Evolutionary conservation across 2,888 invertebrate species (phyloP), one percentile per base, ranked within the genome.

Genomic region (Blastobasis lacticolella): DNA sequence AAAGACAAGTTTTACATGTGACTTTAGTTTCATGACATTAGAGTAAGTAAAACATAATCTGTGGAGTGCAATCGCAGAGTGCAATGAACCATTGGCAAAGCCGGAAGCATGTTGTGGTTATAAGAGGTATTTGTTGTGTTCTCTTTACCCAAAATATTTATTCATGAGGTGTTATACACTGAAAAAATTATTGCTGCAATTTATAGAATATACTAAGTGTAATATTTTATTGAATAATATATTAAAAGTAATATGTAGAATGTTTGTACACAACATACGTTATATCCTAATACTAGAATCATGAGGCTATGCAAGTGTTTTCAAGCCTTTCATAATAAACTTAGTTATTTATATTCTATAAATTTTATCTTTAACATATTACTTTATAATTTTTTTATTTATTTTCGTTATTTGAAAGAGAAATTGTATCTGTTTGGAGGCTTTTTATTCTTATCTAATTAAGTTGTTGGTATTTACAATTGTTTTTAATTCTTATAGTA

Each of bases 391-490:
- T 71, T 68, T 74, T 73, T 73, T 75, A 73, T 75, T 75, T 72
- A 74, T 72, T 72, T 57, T 67, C 73, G 73, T 78, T 76, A 71
- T 73, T 71, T 69, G 62, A 67, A 69, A 71, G 63, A 59, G 62
- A 64, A 59, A 68, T 69, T 71, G 71, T 71, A 74, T 80, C 69
- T 72, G 69, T 78, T 76, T 76, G 69, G 80, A 83, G 81, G 79
- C 81, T 84, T 78, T 77, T 70, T 77, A 69, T 69, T 72, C 66
- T 66, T 71, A 67, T 66, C 58, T 64, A 59, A 55, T 56, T 77
- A 75, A 77, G 73, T 83, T 82, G 82, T 85, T 82, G 78, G 79
- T 84, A 82, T 84, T 84, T 84, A 82, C 81, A 83, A 73, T 81
- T 83, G 81, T 84, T 83, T 82, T 74, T 63, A 71, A 75, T 64